Percentiles rank a stretch among this genome's conserved stretches.
Conservation (phyloP, 2,888 invertebrate species). For the Coleophora flavipennella region DNA sequence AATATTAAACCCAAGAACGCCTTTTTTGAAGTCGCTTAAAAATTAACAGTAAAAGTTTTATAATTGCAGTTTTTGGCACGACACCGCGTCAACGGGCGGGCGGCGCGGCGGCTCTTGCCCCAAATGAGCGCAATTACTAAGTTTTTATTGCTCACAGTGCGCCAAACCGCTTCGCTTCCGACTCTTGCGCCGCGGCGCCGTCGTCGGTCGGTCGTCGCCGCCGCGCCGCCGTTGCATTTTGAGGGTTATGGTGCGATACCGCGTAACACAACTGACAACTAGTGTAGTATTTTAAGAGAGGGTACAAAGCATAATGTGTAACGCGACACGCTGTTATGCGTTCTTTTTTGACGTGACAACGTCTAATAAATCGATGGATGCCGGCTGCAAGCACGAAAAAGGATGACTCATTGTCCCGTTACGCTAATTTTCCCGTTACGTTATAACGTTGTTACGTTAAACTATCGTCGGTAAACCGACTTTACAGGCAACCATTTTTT, state of each 20-base stretch:
- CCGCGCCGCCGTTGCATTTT: no score
- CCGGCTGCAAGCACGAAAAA: no score
- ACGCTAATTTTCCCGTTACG: no score
- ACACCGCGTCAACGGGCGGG: constrained; percentile 52
- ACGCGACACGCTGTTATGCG: no score
- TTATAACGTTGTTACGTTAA: no score
- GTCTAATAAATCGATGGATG: no score
- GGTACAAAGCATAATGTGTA: no score
- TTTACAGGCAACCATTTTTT: no score
- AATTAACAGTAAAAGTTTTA: constrained; percentile 11
- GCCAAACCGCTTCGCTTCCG: constrained; percentile 46
- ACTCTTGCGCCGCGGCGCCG: constrained; percentile 17
- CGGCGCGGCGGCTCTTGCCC: constrained; percentile 35
- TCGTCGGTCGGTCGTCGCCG: constrained; percentile 19
- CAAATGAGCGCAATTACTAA: constrained; percentile 69
- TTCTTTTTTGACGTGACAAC: no score
- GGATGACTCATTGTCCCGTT: no score
- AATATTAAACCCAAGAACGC: neutral
- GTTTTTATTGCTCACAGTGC: constrained; percentile 65
- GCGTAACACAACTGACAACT: constrained; percentile 25
- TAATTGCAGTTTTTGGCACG: constrained; percentile 67
- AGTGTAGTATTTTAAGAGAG: no score
- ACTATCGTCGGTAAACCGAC: no score
- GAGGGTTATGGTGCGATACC: constrained; percentile 13
- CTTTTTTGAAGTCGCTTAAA: constrained; percentile 13